Evolutionary conservation across 2,888 invertebrate genomes (phyloP), one percentile per base, ranked within the genome.

Genomic region (Luffia ferchaultella): DNA sequence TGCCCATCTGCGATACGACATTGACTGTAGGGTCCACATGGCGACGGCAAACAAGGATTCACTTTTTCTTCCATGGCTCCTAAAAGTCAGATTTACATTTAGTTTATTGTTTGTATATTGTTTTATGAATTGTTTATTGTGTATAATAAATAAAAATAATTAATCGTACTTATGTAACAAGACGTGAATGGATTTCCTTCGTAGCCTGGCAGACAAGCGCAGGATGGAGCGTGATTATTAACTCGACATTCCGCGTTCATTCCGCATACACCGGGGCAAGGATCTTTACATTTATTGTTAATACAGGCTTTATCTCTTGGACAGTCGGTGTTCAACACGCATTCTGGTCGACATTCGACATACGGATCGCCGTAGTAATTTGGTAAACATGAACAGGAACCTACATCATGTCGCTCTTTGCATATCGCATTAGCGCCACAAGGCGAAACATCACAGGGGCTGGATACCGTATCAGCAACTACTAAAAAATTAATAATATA

Each of bases 261-360:
- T 46, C 93, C 93, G 64, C 93, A 93, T 2, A 92, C 90, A 48
- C 93, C 93, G 7, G 89, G 89, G 60, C 93, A 93, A 16, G 93
- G 93, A 71, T 94, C 91, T 15, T 85, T 71, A 64, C 94, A 93
- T 62, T 90, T 89, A 60, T 88, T 86, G 62, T 92, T 89, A 15
- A 93, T 76, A 66, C 95, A 95, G 16, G 93, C 89, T 67, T 90
- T 88, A 58, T 90, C 86, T 2, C 87, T 73, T 12, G 89, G 83
- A 70, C 95, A 95, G 61, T 95, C 94, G 0, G 93, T 90, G 69
- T 94, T 93, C 61, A 92, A 87, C n/a, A 88, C 85, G 70, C 94
- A 93, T 76, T 94, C 93, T 18, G 93, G 91, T 64, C 87, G 87
- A 66, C 90, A 95, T 59, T 92, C 93, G 48, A 85, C 75, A 56